Base-by-base conservation (phyloP, 2,113 vertebrate genomes). In the Pachycephala philippinensis region DNA sequence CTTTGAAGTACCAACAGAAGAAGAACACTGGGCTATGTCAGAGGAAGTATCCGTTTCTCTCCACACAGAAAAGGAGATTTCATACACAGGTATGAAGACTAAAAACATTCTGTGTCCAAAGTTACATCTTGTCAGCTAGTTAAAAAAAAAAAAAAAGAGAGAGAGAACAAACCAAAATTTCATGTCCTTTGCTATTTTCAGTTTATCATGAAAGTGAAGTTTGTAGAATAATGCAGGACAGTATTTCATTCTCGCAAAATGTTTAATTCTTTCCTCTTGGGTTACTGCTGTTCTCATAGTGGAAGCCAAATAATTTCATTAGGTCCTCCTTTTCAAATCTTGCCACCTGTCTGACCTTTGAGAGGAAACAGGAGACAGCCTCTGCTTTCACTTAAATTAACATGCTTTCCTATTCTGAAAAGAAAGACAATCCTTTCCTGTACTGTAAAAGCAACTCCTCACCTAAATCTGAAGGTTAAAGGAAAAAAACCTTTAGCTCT, bases 71-170 rank as follows among this genome's bases (percentile, higher is more conserved):
- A 53, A 97, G 80, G 96, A 97, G 31, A 97, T 98, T 94, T 97
- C 98, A 93, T 98, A 98, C 90, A 96, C 97, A 98, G 98, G 98
- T 98, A 98, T 84, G 96, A 97, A 17, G 37, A 71, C 15, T 60
- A 39, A 64, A 80, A 72, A 15, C 7, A 59, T 33, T 65, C 44
- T 69, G 15, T 42, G 20, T 57, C 44, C 42, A 53, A 68, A 79
- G 64, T 54, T 68, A 19, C 30, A 44, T 24, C n/a, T 87, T 82
- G 20, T 42, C 11, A 70, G 31, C 47, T 57, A 70, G 42, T 75
- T 11, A 47, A 81, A 77, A n/a, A 9, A 78, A n/a, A 8, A 42
- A 23, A 47, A 16, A 19, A 45, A 16, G 35, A 22, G 1, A 31
- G 14, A 42, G 6, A 45, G 19, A 86, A 39, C 31, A 66, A 75